Evolutionary conservation across 1,140 invertebrate species (phyloP), one percentile per base, ranked within the genome.

Genomic region (Portunus trituberculatus): DNA sequence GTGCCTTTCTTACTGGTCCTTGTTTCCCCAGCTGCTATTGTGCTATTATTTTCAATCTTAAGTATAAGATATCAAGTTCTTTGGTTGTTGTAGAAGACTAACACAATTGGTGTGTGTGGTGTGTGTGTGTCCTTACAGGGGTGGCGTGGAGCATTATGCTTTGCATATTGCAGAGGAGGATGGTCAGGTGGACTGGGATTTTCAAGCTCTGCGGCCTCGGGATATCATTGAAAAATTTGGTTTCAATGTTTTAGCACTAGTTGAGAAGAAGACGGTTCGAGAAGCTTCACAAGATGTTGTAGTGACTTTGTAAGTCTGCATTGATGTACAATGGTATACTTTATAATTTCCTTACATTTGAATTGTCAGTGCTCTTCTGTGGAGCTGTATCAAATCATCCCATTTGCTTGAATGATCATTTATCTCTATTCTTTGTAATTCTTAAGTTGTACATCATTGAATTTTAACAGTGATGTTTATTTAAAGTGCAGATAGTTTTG

Each of bases 141-240:
- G 97, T 88, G 97, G 97, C 93, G 96, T 97, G 32, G 96, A 97
- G 83, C 96, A 98, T 96, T 99, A 99, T 97, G 98, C 98, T 84
- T 97, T 99, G 82, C 99, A 98, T 96, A 99, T 99, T 96, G 99
- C 98, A 28, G 99, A 99, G 97, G 99, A 99, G 96, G 99, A 99
- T 97, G 99, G 99, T n/a, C 99, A 99, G 97, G 98, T 99, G 67
- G 99, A 99, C 97, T 98, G 98, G 97, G 99, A 99, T 96, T 99
- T 99, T 97, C 99, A 99, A 0, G 98, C 98, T 96, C 97, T 99
- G 4, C 99, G 99, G 97, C 97, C 98, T 16, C 98, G 98, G 96
- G 99, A 99, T 97, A 98, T 98, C 28, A 98, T 99, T 96, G 98
- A 98, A 4, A 99, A 99, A 97, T 99, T 99, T 97, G 98, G 98